Percentiles rank a stretch among this genome's conserved stretches.
phyloP scores from a whole-genome alignment of 2,113 vertebrate genomes.

The Zosterops pallidus region DNA sequence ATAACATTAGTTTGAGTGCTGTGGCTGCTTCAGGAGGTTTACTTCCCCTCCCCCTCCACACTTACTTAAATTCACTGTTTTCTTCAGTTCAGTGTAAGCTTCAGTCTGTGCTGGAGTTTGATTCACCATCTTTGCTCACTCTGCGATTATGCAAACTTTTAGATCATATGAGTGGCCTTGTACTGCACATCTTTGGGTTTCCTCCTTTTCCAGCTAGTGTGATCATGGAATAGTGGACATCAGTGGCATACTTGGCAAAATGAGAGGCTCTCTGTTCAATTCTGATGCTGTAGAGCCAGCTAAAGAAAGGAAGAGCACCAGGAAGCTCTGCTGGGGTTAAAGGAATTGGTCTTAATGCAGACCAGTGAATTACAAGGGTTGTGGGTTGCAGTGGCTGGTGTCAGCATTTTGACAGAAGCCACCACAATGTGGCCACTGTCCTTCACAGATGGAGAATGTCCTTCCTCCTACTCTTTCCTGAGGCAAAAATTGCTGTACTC shows the following conservation, averaged over 20 bases:
- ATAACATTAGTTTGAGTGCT: background rate
- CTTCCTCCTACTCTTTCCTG: background rate
- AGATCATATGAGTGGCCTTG: rapidly evolving
- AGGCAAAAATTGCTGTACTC: background rate
- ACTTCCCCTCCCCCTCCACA: rapidly evolving
- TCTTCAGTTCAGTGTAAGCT: background rate
- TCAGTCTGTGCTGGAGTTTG: background rate
- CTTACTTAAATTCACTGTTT: background rate
- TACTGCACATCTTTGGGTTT: background rate
- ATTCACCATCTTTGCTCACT: background rate
- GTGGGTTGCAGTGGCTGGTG: background rate
- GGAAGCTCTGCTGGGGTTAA: background rate
- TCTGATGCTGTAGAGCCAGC: background rate
- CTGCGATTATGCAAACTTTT: background rate
- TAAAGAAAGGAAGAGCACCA: background rate
- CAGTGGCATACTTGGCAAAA: background rate
- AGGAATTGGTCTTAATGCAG: background rate
- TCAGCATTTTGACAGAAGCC: background rate
- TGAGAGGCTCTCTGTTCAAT: background rate
- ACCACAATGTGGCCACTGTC: rapidly evolving
- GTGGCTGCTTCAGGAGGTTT: background rate
- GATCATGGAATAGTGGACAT: background rate
- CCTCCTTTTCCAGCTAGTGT: background rate
- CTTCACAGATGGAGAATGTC: background rate
- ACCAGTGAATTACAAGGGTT: too few relatives aligned